phyloP scores from a whole-genome alignment of 2,888 invertebrate species.

The Holacanthella duospinosa region DNA sequence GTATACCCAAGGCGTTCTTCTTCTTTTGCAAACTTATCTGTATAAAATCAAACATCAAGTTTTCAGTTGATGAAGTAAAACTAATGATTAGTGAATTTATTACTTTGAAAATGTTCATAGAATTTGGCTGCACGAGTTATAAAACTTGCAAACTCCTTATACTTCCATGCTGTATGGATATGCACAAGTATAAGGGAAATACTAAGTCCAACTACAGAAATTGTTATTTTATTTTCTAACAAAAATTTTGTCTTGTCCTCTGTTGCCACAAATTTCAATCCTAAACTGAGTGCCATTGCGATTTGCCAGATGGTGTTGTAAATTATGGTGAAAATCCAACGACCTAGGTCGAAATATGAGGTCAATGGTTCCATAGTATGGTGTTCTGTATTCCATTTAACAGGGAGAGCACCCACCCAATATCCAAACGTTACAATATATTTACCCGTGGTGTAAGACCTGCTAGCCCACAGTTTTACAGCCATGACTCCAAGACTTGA shows the following conservation, averaged over 20 bases:
- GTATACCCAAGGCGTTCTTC: background rate
- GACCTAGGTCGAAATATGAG: background rate
- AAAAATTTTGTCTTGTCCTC: background rate
- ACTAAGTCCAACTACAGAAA: background rate
- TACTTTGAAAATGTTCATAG: conserved; percentile 1
- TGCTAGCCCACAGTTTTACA: background rate
- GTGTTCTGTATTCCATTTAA: background rate
- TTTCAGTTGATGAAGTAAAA: background rate
- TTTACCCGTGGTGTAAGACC: background rate
- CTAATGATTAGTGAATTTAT: background rate
- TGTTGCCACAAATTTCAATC: background rate
- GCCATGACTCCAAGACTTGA: too few relatives aligned
- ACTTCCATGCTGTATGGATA: background rate
- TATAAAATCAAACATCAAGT: background rate
- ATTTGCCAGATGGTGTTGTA: background rate
- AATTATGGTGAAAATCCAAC: background rate
- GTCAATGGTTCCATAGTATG: background rate
- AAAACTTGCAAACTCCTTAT: background rate
- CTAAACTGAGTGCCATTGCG: background rate
- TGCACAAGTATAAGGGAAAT: background rate
- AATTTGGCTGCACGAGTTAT: background rate
- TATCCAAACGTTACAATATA: background rate
- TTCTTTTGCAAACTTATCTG: background rate
- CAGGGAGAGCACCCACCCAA: background rate
- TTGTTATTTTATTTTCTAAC: background rate